These are phyloP conservation scores for Athripsodes cinereus DNA, from an alignment of 2,888 invertebrate species.

Conservation along the genomic window DNA sequence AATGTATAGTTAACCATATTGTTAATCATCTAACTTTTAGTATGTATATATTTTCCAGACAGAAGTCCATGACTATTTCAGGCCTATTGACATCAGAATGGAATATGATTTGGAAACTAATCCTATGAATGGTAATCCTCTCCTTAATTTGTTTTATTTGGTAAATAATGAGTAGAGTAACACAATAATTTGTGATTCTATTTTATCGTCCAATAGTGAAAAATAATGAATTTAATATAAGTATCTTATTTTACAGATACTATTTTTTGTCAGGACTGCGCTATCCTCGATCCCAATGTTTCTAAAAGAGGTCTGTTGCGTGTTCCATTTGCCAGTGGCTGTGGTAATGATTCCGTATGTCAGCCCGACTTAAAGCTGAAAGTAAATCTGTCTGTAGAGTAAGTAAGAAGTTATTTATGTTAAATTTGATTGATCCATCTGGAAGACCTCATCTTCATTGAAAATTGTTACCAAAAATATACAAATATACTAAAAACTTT, in stretches of 20 bases:
- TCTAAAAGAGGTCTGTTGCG: slow-evolving; percentile 37
- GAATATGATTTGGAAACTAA: slow-evolving; percentile 17
- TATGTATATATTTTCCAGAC: too few relatives aligned
- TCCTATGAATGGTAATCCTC: slow-evolving; percentile 20
- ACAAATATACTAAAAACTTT: too few relatives aligned
- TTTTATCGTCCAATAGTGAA: too few relatives aligned
- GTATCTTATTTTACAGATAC: slow-evolving; percentile 32
- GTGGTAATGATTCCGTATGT: slow-evolving; percentile 50
- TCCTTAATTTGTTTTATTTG: neutral
- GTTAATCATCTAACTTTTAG: too few relatives aligned
- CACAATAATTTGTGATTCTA: too few relatives aligned
- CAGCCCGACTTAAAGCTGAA: slow-evolving; percentile 43
- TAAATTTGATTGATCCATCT: too few relatives aligned
- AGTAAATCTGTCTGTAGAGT: slow-evolving; percentile 37
- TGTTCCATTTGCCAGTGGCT: slow-evolving; percentile 42
- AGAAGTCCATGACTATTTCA: slow-evolving; percentile 18
- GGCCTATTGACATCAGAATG: slow-evolving; percentile 23
- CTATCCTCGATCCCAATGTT: slow-evolving; percentile 27
- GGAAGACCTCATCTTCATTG: too few relatives aligned
- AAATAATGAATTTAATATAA: too few relatives aligned
- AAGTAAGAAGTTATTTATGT: too few relatives aligned
- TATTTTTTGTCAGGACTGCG: slow-evolving; percentile 26
- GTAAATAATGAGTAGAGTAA: neutral
- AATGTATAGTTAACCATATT: too few relatives aligned
- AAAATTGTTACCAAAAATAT: too few relatives aligned